These are phyloP conservation scores for Lamellibrachia columna DNA, from an alignment of 2,888 invertebrate genomes.

Conservation along the genomic window DNA sequence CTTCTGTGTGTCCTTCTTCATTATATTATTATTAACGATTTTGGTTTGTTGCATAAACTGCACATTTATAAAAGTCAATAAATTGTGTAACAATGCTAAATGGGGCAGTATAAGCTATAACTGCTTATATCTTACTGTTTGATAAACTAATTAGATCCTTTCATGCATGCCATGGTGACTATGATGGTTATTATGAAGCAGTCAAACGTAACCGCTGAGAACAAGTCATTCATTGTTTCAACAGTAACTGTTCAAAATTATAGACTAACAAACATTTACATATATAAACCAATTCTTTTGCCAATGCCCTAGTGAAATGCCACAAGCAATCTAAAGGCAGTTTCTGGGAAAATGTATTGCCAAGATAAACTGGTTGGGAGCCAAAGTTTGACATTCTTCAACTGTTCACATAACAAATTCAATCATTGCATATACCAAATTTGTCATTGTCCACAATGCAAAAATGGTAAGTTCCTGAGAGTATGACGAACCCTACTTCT, in stretches of 20 bases:
- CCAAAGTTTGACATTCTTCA: not conserved
- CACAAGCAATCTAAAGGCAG: not conserved
- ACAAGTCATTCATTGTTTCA: not conserved
- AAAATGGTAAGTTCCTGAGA: not conserved
- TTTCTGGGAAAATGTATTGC: not conserved
- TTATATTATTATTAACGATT: no score
- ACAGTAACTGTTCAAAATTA: not conserved
- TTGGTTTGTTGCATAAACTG: no score
- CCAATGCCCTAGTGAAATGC: not conserved
- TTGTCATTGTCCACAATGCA: not conserved
- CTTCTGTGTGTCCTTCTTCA: no score
- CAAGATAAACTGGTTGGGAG: not conserved
- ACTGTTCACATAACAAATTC: not conserved
- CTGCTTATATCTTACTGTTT: no score
- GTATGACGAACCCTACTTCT: not conserved
- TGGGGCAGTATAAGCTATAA: no score
- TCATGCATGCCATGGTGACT: not conserved
- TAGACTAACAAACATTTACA: not conserved
- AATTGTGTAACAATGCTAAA: no score
- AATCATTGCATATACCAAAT: not conserved
- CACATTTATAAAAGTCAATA: no score
- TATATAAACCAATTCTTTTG: not conserved
- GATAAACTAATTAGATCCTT: no score
- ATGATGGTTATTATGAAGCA: not conserved
- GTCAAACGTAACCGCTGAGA: not conserved